phyloP scores from a whole-genome alignment of 2,888 invertebrate species.

The Eledone cirrhosa region DNA sequence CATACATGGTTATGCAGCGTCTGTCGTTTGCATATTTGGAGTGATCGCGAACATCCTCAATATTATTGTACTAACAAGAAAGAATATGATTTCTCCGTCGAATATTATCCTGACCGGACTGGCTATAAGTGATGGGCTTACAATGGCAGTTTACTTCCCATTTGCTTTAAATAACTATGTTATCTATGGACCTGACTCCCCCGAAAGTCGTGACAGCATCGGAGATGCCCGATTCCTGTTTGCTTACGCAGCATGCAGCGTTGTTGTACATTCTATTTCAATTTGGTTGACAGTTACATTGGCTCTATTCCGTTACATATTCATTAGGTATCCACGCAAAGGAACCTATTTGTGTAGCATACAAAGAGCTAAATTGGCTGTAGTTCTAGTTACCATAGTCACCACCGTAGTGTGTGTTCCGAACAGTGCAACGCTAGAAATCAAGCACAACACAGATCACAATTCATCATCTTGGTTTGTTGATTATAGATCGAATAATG shows the following conservation, averaged over 20 bases:
- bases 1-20: slow-evolving; percentile 85
- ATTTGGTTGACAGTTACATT: slow-evolving; percentile 93
- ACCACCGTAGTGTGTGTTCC: slow-evolving; percentile 63
- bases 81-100: slow-evolving; percentile 89
- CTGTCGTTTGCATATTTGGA: slow-evolving; percentile 89
- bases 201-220: slow-evolving; percentile 56
- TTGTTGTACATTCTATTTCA: slow-evolving; percentile 88
- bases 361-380: slow-evolving; percentile 82
- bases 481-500: slow-evolving; percentile 69
- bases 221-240: slow-evolving; percentile 64
- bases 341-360: slow-evolving; percentile 86
- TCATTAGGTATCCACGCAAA: slow-evolving; percentile 74
- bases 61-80: slow-evolving; percentile 87
- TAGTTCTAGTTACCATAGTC: slow-evolving; percentile 69
- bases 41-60: slow-evolving; percentile 90
- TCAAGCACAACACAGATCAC: slow-evolving; percentile 56
- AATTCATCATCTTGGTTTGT: slow-evolving; percentile 58
- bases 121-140: slow-evolving; percentile 89
- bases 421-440: slow-evolving; percentile 69
- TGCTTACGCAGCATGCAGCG: slow-evolving; percentile 89
- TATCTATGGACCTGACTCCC: slow-evolving; percentile 48
- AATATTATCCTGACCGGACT: slow-evolving; percentile 86
- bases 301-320: slow-evolving; percentile 87
- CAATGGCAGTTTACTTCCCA: slow-evolving; percentile 89
- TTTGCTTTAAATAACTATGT: slow-evolving; percentile 78